Base-by-base conservation (phyloP, 2,888 invertebrate species). In the Platycnemis pennipes region DNA sequence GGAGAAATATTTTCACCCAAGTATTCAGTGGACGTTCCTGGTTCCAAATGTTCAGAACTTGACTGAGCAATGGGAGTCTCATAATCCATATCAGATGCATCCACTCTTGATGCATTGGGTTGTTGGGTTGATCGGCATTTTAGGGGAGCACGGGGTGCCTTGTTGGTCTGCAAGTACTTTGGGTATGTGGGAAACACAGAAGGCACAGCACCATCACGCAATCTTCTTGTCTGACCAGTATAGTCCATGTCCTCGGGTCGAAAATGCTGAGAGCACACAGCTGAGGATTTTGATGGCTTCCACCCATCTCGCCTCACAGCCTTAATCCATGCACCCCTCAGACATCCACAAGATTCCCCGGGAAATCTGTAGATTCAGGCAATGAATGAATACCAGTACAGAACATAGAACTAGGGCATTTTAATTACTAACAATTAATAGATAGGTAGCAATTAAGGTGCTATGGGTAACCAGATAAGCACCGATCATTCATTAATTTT, bases 261-360 rank as follows among this genome's bases (percentile, higher is more conserved):
- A 88, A 88, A 87, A 44, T 87, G 87, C 44, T 87, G 87, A 7
- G 44, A 88, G 45, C 88, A 88, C 46, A 46, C 88, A n/a, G 88
- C 88, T 4, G 45, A 88, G 45, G 37, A 37, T 11, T 42, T 44
- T 0, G 86, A 19, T 37, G 86, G 86, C 37, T 5, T 37, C 86
- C 86, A 86, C 37, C n/a, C 4, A 11, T 86, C 86, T 11, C 86
- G 1, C 86, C 13, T 86, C 1, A 86, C n/a, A n/a, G 86, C 86
- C 44, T 86, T 37, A 19, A 86, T n/a, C 42, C 86, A 86, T 86
- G 37, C 86, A 1, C 37, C 86, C n/a, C 86, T 86, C 16, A 86
- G 42, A 22, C 37, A 3, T 86, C 42, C 37, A 16, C 86, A 4
- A 86, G 86, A 5, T 42, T 7, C 42, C 1, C 44, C 37, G 86